Conservation (phyloP, 2,113 vertebrate genomes). For the Anoplopoma fimbria region DNA sequence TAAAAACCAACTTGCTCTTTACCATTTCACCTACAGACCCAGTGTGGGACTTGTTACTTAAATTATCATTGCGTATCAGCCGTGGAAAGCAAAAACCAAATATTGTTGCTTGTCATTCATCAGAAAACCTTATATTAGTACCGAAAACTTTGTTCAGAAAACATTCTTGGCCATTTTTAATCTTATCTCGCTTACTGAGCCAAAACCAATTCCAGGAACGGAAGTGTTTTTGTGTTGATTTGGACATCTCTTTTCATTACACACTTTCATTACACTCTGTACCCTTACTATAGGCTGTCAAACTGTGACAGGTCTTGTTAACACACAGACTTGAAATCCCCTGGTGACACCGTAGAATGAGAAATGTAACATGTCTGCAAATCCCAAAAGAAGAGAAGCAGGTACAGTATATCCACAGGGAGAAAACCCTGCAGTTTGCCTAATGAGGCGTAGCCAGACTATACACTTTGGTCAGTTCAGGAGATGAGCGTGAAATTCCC, state of each 20-base stretch:
- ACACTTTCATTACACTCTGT: conserved; percentile 27
- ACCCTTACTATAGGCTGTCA: conserved; percentile 53
- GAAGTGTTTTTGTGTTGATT: conserved; percentile 5
- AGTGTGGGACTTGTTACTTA: conserved; percentile 33
- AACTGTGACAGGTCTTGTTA: conserved; percentile 66
- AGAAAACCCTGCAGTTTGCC: conserved; percentile 57
- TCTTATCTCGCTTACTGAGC: not conserved
- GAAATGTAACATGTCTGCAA: conserved; percentile 36
- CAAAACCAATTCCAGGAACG: conserved; percentile 12
- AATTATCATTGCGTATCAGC: not conserved
- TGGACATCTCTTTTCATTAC: conserved; percentile 33
- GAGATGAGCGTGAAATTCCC: conserved; percentile 65
- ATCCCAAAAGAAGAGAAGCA: conserved; percentile 46
- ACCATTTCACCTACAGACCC: conserved; percentile 51
- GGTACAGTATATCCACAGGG: conserved; percentile 55
- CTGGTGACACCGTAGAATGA: conserved; percentile 32
- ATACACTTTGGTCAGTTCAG: conserved; percentile 71
- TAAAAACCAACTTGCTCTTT: conserved; percentile 58
- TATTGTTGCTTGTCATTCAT: conserved; percentile 2
- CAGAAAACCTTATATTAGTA: not conserved
- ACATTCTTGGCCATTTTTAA: conserved; percentile 3
- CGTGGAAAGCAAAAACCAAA: not conserved
- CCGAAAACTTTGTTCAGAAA: conserved; percentile 24
- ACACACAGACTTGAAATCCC: conserved; percentile 60
- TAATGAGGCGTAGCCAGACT: conserved; percentile 71